Evolutionary conservation across 53 echinoderm and acorn worm species (phyloP), one percentile per base, ranked within the genome.

Genomic region (Paelopatides confundens): DNA sequence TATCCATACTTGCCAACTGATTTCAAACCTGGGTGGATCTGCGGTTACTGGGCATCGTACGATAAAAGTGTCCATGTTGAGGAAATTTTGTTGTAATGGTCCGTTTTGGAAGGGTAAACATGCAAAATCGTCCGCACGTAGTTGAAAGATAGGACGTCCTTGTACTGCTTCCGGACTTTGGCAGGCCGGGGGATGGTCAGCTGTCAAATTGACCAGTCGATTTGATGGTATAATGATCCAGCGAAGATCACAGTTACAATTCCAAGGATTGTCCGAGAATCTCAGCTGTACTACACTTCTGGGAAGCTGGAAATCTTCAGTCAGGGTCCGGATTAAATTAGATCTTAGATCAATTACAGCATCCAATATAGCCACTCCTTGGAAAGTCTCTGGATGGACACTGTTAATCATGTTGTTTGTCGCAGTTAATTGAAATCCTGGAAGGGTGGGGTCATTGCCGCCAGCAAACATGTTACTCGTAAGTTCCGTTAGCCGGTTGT

Each of bases 21-120:
- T 21, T 5, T 29, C 14, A 30, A 79, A 54, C 1, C 50, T 28
- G 2, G 34, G 52, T 32, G 79, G 79, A 14, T 79, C 79, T 14
- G 79, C 79, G n/a, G 52, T 79, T 28, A 79, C 53, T 3, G 79
- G 79, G 28, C 79, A 79, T 11, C 52, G 31, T 8, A 79, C 79
- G 5, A 79, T 2, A 33, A 79, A 79, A 5, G 51, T 53, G 21
- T 79, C 79, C 79, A 52, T 79, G 58, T 79, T 79, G 31, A 79
- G 8, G 32, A 52, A 79, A 15, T 79, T 79, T 31, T 52, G 79
- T n/a, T 32, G 79, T 51, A 53, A 8, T 10, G 79, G 54, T 33
- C 79, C 79, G 21, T 32, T 52, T 32, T 32, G 54, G 31, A 79
- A 53, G 6, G 79, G 79, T 2, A 79, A 53, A 32, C 79, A 79